Conservation (phyloP, 2,797 vertebrate species). For the Sebastes hubbsi region DNA sequence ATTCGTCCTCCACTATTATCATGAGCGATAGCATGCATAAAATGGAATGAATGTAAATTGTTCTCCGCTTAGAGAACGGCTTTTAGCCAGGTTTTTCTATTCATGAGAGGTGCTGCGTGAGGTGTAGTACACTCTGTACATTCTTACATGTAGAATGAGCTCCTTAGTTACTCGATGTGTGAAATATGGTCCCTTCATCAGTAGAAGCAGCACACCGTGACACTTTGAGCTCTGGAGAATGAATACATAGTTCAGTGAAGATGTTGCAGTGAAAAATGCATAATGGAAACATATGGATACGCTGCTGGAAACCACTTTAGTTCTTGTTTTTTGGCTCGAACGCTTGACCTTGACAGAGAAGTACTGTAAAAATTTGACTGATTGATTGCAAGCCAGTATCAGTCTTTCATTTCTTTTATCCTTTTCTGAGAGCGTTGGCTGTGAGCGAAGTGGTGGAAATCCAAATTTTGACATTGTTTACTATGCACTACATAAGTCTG, state of each 20-base stretch:
- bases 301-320: background rate
- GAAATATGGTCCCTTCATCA: background rate
- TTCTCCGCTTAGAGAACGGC: background rate
- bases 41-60: background rate
- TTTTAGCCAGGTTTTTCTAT: background rate
- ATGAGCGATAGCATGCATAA: background rate
- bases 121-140: background rate
- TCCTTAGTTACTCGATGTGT: background rate
- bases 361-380: slow-evolving; percentile 2
- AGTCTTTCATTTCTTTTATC: background rate
- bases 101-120: background rate
- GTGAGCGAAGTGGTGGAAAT: background rate
- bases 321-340: background rate
- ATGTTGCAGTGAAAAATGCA: background rate
- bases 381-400: slow-evolving; percentile 5
- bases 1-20: background rate
- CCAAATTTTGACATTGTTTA: background rate
- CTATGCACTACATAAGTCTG: background rate
- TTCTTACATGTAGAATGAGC: background rate
- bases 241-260: background rate
- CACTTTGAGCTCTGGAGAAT: background rate
- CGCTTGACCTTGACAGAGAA: slow-evolving; percentile 31
- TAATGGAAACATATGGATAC: background rate
- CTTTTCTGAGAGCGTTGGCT: background rate
- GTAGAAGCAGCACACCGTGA: background rate